Conservation (phyloP, 2,888 invertebrate genomes). For the Deilephila elpenor region DNA sequence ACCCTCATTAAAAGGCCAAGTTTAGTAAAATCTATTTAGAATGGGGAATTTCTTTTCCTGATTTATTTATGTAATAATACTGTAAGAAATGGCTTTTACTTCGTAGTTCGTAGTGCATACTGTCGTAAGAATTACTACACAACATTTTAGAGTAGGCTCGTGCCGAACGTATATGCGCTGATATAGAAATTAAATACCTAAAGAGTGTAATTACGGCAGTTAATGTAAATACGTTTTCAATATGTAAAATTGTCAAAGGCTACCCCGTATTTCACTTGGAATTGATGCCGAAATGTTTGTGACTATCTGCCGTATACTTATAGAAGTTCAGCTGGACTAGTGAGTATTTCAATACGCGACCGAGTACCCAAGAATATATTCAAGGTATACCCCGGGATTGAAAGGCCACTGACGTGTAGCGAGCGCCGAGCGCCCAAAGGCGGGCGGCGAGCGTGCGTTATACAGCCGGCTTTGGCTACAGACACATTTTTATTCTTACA, state of each 20-base stretch:
- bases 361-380: background rate
- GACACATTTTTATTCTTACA: background rate
- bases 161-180: too few species aligned
- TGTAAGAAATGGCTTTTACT: too few species aligned
- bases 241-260: background rate
- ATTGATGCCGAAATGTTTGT: background rate
- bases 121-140: too few species aligned
- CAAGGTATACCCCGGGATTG: background rate
- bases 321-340: background rate
- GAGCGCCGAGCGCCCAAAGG: background rate
- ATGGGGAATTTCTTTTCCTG: too few species aligned
- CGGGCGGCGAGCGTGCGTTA: background rate
- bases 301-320: background rate
- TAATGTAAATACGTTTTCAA: background rate
- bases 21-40: too few species aligned
- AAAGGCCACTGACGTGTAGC: slow-evolving; percentile 4
- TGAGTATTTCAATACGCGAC: background rate
- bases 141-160: too few species aligned
- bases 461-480: background rate
- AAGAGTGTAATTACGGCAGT: too few species aligned
- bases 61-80: too few species aligned
- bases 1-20: too few species aligned
- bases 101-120: too few species aligned
- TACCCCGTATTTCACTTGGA: background rate
- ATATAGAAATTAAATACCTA: too few species aligned